These are phyloP conservation scores for Ctenomys sociabilis DNA, from an alignment of 2,113 vertebrate species.

Conservation along the genomic window DNA sequence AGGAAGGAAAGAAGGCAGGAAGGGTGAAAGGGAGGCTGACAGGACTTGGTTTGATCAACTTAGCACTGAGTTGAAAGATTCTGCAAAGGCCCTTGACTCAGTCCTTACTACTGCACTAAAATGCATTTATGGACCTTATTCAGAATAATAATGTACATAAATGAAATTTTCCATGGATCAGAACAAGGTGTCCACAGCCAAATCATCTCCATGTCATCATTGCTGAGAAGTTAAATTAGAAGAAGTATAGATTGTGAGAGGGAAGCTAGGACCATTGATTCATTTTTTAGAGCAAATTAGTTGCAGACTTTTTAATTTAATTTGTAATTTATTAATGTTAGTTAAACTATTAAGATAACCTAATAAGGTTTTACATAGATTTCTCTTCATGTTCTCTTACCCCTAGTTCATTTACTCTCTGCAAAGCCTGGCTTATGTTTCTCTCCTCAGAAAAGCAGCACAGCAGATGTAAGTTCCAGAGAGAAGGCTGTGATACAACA, in stretches of 20 bases:
- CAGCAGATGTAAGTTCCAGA: background rate
- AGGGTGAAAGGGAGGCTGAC: too few relatives aligned
- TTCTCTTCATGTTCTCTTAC: background rate
- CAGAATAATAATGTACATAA: background rate
- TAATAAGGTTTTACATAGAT: background rate
- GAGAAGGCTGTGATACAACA: background rate
- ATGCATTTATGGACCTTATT: background rate
- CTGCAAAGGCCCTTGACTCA: background rate
- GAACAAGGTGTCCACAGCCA: background rate
- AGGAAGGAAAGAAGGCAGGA: background rate
- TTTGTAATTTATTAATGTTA: conserved; percentile 40
- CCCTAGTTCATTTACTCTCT: background rate
- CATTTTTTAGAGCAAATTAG: conserved; percentile 58
- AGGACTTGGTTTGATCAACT: background rate
- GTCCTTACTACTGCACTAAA: background rate
- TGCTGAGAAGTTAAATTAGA: background rate
- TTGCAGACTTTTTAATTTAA: conserved; percentile 17
- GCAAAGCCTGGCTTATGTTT: background rate
- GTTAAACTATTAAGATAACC: conserved; percentile 56
- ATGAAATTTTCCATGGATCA: background rate
- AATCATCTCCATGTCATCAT: background rate
- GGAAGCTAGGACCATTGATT: background rate
- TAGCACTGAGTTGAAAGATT: conserved; percentile 8
- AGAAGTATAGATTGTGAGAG: background rate
- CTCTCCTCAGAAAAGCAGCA: background rate